phyloP scores from a whole-genome alignment of 1,140 invertebrate species.

The Cydia pomonella region DNA sequence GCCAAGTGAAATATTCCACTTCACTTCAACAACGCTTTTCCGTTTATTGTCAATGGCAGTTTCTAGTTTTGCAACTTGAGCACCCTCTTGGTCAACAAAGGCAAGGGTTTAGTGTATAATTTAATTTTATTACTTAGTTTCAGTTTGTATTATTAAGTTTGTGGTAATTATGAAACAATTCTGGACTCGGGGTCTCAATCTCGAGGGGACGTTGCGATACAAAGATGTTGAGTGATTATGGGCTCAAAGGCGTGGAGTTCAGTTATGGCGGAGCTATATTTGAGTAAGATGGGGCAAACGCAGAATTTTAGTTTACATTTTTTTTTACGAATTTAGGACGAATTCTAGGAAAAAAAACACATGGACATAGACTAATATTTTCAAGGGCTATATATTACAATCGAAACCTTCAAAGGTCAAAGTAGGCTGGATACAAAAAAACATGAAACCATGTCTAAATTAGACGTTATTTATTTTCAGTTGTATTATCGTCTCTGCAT shows the following conservation, averaged over 20 bases:
- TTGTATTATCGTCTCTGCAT: no score
- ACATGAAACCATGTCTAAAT: no score
- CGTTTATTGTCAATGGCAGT: background rate
- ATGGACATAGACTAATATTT: no score
- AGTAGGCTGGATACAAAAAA: no score
- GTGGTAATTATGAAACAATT: constrained; percentile 12
- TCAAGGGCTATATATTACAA: no score
- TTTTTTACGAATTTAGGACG: no score
- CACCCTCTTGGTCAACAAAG: constrained; percentile 11
- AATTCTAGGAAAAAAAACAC: no score
- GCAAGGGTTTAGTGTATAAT: constrained; percentile 16
- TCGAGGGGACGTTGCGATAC: background rate
- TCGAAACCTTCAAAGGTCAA: no score
- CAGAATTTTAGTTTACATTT: no score
- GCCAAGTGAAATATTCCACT: background rate
- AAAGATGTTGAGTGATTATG: background rate
- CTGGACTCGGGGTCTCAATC: background rate
- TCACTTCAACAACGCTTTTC: background rate
- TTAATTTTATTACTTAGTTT: constrained; percentile 2
- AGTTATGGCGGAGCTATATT: no score
- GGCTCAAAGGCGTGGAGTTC: background rate
- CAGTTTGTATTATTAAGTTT: constrained; percentile 13
- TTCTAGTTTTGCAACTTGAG: background rate
- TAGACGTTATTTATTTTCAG: no score
- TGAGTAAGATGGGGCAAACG: no score